These are phyloP conservation scores for Vulpes vulpes DNA, from an alignment of 2,113 vertebrate genomes.

Conservation along the genomic window DNA sequence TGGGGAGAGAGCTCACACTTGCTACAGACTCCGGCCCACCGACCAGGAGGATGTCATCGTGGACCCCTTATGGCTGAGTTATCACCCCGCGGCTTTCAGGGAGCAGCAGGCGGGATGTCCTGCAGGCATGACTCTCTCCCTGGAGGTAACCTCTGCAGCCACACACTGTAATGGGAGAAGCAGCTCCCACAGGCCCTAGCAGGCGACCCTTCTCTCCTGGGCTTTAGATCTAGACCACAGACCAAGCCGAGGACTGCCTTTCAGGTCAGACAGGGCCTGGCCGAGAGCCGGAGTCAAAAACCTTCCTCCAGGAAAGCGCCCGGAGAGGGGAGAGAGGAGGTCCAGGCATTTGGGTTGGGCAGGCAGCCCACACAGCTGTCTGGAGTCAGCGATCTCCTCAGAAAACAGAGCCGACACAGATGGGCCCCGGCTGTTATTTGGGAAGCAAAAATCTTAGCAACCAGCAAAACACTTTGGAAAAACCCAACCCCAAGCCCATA, in stretches of 20 bases:
- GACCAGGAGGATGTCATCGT: not conserved
- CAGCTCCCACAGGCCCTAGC: not conserved
- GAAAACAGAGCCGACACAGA: slow-evolving; percentile 72
- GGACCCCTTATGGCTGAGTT: not conserved
- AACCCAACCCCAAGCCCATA: slow-evolving; percentile 62
- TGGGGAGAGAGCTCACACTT: not conserved
- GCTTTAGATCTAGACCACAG: not conserved
- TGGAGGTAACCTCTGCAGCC: not conserved
- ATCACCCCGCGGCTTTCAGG: not conserved
- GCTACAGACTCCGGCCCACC: not conserved
- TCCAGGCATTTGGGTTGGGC: not conserved
- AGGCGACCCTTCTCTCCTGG: not conserved
- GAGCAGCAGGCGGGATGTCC: not conserved
- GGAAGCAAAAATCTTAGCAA: slow-evolving; percentile 86
- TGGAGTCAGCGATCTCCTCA: slow-evolving; percentile 70
- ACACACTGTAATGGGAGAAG: not conserved
- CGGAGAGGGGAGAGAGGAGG: not conserved
- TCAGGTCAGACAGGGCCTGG: slow-evolving; percentile 1
- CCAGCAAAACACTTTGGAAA: slow-evolving; percentile 76
- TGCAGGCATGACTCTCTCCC: not conserved
- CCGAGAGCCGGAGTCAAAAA: slow-evolving; percentile 3
- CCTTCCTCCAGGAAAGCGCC: slow-evolving; percentile 42
- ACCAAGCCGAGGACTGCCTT: not conserved
- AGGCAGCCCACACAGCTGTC: slow-evolving; percentile 61
- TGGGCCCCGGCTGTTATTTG: slow-evolving; percentile 85